Evolutionary conservation across 2,113 vertebrate species (phyloP).

Genomic region (Centropus unirufus): DNA sequence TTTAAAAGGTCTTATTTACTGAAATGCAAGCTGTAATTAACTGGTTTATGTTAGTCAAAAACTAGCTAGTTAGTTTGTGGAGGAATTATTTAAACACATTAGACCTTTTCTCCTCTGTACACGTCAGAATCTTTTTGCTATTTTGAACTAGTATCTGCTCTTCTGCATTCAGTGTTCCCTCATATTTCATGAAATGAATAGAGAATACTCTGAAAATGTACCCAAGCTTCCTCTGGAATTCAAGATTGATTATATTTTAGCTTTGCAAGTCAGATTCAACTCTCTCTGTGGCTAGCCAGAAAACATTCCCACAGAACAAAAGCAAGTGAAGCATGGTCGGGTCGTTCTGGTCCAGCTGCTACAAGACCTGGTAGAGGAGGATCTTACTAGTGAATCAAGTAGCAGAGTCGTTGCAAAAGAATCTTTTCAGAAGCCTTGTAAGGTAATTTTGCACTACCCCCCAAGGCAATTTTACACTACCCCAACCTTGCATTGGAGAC

Average conservation of each 20-base stretch:
- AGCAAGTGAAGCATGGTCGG: fast-evolving
- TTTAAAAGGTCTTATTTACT: not conserved
- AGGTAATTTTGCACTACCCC: not conserved
- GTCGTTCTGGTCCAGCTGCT: not conserved
- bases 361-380: not conserved
- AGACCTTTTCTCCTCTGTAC: not conserved
- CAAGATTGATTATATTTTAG: not conserved
- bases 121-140: not conserved
- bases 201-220: not conserved
- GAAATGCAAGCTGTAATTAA: not conserved
- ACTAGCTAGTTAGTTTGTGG: not conserved
- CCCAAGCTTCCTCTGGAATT: not conserved
- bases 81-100: not conserved
- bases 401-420: not conserved
- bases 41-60: not conserved
- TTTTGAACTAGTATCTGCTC: not conserved
- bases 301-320: not conserved
- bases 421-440: not conserved
- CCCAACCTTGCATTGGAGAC: not conserved
- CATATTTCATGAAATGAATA: not conserved
- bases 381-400: not conserved
- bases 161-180: not conserved
- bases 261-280: not conserved
- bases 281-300: not conserved
- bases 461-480: not conserved